Base-by-base conservation (phyloP, 2,113 vertebrate genomes). In the Echinops telfairi region DNA sequence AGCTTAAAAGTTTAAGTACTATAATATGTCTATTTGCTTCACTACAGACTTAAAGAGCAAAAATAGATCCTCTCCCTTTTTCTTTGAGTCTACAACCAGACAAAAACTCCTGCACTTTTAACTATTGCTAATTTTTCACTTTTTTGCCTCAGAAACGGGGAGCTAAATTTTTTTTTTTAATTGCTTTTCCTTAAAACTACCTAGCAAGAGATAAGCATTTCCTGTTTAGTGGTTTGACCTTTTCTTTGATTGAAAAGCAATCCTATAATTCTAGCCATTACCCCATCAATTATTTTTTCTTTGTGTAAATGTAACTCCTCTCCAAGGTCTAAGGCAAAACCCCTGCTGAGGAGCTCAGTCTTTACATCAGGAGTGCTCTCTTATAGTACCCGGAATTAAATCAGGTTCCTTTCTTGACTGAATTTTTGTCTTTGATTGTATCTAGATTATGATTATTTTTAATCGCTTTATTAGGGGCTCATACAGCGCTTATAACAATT, bases 371-470 rank as follows among this genome's bases (percentile, higher is more conserved):
- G 5, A 1, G 3, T 23, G 16, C 76, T 19, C 38, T 77, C 12
- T 62, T 91, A 38, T 10, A 78, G 71, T 40, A 86, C 15, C 19
- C 8, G 60, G 25, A 87, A 77, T 85, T 43, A 89, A 94, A 31
- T 36, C 8, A 53, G 12, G 47, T 11, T 53, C 25, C 31, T 53
- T 36, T 27, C 20, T 75, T 87, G 31, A 80, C 73, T 58, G 47
- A 38, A 7, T 53, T 94, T 84, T 92, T 89, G 22, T 78, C 33
- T 92, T 92, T 89, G 58, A 84, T 58, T 17, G 22, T 58, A 57
- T 66, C 5, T 91, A 76, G 76, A 70, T 3, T 15, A 27, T n/a
- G n/a, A n/a, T 40, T 40, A 40, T 40, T 40, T 40, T 40, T 40
- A 40, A 40, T 40, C 40, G 53, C 90, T 91, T 91, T 80, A 27